A percentile compares a stretch with the other conserved stretches of the same genome.
Evolutionary conservation across 1,140 invertebrate species (phyloP).

Genomic region (Chionoecetes opilio): DNA sequence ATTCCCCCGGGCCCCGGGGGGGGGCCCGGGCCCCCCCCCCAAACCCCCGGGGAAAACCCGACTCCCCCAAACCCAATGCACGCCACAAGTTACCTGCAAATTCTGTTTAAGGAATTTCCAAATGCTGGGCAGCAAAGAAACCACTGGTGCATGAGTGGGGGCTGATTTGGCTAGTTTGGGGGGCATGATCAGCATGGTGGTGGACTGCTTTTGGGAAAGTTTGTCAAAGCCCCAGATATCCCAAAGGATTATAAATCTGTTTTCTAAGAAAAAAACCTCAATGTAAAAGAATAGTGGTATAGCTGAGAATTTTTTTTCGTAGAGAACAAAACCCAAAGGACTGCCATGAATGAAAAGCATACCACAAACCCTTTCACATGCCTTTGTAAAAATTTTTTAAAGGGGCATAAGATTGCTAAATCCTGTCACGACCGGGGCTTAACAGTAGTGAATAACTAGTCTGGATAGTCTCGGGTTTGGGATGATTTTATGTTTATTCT

Average conservation of each 20-base stretch:
- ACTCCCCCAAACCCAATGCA: slow-evolving; percentile 72
- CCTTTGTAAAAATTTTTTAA: slow-evolving; percentile 63
- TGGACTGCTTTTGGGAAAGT: slow-evolving; percentile 38
- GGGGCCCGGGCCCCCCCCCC: too few relatives aligned
- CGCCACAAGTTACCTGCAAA: slow-evolving; percentile 61
- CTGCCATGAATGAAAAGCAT: slow-evolving; percentile 39
- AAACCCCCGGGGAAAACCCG: slow-evolving; percentile 75
- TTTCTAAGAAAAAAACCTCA: background rate
- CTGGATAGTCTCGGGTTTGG: slow-evolving; percentile 61
- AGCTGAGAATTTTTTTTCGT: background rate
- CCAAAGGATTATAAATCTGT: slow-evolving; percentile 34
- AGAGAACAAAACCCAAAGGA: background rate
- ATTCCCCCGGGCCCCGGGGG: too few relatives aligned
- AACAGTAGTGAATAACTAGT: slow-evolving; percentile 65
- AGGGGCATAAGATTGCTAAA: slow-evolving; percentile 47
- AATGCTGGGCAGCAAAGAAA: slow-evolving; percentile 67
- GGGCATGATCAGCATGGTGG: slow-evolving; percentile 44
- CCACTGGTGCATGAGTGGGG: slow-evolving; percentile 74
- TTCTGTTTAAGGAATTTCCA: slow-evolving; percentile 69
- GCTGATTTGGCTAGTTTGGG: slow-evolving; percentile 66
- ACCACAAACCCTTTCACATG: slow-evolving; percentile 27
- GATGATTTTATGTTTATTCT: slow-evolving; percentile 51
- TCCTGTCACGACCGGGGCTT: slow-evolving; percentile 38
- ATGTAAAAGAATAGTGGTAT: background rate
- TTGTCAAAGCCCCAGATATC: slow-evolving; percentile 38